Conservation (phyloP, 2,113 vertebrate genomes). For the Delphinapterus leucas region DNA sequence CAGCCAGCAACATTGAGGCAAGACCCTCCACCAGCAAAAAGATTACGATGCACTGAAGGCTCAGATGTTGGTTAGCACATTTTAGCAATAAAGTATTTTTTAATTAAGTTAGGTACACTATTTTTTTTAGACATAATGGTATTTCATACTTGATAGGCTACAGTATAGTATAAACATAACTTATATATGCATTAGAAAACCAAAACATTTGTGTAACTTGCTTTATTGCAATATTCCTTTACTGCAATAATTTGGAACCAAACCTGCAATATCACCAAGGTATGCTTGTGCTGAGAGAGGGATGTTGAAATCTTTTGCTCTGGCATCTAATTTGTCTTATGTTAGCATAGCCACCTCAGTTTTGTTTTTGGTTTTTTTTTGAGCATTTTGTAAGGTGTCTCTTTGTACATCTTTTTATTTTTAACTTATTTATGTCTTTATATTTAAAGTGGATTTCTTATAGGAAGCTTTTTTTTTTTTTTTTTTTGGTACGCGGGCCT, state of each 20-base stretch:
- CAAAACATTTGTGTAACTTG: background rate
- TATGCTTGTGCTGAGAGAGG: background rate
- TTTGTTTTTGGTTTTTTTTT: background rate
- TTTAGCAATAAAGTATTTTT: background rate
- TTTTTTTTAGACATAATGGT: background rate
- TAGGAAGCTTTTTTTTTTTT: background rate
- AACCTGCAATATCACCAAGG: background rate
- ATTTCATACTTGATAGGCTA: background rate
- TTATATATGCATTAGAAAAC: background rate
- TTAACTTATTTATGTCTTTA: background rate
- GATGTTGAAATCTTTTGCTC: background rate
- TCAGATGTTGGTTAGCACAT: background rate
- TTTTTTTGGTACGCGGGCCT: no score
- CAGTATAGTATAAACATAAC: background rate
- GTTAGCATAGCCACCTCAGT: background rate
- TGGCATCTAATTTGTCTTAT: background rate
- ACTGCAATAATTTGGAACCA: background rate
- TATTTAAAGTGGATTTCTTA: background rate
- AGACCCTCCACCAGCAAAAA: background rate
- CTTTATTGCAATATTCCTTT: background rate
- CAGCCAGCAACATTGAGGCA: background rate
- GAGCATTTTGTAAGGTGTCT: background rate
- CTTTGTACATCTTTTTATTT: background rate
- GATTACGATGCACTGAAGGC: background rate
- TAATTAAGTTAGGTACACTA: background rate